These are phyloP conservation scores for Rousettus leschenaultii DNA, from an alignment of 2,113 vertebrate species.

Conservation along the genomic window DNA sequence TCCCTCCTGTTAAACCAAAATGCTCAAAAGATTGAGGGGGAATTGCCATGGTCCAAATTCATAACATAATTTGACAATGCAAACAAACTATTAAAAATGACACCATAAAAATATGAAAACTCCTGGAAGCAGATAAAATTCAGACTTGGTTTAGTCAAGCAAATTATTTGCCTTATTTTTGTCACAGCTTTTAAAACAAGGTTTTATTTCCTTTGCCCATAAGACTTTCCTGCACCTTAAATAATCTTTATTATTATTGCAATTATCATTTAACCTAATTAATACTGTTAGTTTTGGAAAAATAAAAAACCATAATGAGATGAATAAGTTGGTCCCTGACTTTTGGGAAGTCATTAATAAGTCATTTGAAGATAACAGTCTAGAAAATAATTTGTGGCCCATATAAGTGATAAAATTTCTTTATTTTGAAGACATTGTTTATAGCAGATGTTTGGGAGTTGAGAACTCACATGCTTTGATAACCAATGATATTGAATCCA, in stretches of 20 bases:
- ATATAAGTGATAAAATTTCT: neutral
- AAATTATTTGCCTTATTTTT: neutral
- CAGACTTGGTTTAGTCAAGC: neutral
- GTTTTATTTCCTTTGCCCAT: neutral
- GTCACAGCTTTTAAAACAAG: neutral
- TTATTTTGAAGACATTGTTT: slow-evolving; percentile 36
- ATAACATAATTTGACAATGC: neutral
- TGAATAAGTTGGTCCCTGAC: slow-evolving; percentile 53
- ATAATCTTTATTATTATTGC: neutral
- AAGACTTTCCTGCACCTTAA: neutral
- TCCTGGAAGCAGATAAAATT: neutral
- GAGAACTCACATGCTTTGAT: neutral
- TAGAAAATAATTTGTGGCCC: slow-evolving; percentile 33
- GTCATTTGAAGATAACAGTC: slow-evolving; percentile 35
- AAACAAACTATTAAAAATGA: slow-evolving; percentile 31
- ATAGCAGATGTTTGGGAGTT: slow-evolving; percentile 1
- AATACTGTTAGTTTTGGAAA: slow-evolving; percentile 30
- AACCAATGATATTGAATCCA: neutral
- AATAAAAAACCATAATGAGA: slow-evolving; percentile 43
- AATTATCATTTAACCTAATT: slow-evolving; percentile 59
- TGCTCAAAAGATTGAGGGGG: neutral
- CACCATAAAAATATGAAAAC: neutral
- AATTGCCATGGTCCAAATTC: neutral
- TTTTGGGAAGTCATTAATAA: slow-evolving; percentile 57
- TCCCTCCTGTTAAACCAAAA: neutral